phyloP scores from a whole-genome alignment of 2,888 invertebrate species.

The Polydrusus cervinus region DNA sequence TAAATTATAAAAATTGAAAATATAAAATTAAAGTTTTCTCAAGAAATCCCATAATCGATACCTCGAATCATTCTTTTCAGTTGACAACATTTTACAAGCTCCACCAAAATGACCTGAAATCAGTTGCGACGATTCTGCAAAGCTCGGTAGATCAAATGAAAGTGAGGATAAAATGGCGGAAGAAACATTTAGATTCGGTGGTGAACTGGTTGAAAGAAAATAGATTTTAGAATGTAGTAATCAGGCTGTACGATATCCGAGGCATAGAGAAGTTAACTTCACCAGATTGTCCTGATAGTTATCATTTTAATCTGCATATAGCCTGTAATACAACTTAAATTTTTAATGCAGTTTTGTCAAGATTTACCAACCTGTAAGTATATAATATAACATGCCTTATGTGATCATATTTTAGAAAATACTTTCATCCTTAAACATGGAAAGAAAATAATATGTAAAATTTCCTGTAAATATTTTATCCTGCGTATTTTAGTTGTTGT shows the following conservation, averaged over 20 bases:
- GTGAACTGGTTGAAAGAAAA: slow-evolving; percentile 64
- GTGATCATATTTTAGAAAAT: too few relatives aligned
- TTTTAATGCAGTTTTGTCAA: background rate
- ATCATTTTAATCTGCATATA: background rate
- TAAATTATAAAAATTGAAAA: too few relatives aligned
- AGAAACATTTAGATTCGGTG: slow-evolving; percentile 64
- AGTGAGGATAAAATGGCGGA: slow-evolving; percentile 66
- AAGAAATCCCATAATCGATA: background rate
- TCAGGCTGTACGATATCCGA: too few relatives aligned
- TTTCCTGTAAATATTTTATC: too few relatives aligned
- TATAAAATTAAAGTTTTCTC: background rate
- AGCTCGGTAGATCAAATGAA: slow-evolving; percentile 68
- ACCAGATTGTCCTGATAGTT: too few relatives aligned
- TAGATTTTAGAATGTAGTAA: slow-evolving; percentile 43
- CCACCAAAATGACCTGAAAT: slow-evolving; percentile 65
- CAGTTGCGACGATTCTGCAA: slow-evolving; percentile 65
- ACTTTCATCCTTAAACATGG: too few relatives aligned
- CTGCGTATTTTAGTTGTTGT: too few relatives aligned
- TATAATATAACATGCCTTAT: too few relatives aligned
- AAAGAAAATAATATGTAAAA: too few relatives aligned
- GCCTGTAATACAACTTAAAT: too few relatives aligned
- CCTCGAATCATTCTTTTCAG: slow-evolving; percentile 58
- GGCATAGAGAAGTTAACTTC: too few relatives aligned
- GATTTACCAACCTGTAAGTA: too few relatives aligned
- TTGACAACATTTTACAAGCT: slow-evolving; percentile 67